phyloP scores from a whole-genome alignment of 2,888 invertebrate species.

The Pyralis farinalis region DNA sequence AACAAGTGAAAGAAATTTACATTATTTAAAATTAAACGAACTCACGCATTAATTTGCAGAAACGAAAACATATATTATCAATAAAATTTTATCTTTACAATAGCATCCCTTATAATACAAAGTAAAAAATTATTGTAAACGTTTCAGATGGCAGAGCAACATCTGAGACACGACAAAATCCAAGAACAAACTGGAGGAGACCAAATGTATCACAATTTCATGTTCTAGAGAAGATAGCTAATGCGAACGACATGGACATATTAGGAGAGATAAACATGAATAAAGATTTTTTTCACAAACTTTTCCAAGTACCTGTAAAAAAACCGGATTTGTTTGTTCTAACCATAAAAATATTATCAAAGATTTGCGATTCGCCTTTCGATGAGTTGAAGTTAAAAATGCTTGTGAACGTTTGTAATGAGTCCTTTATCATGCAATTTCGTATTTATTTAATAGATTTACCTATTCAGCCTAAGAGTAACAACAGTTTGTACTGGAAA shows the following conservation, averaged over 20 bases:
- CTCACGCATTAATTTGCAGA: no score
- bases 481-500: slow-evolving; percentile 49
- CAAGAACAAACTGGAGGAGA: no score
- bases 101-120: no score
- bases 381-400: slow-evolving; percentile 48
- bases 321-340: slow-evolving; percentile 52
- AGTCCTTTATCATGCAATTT: slow-evolving; percentile 44
- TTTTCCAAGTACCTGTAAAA: slow-evolving; percentile 41
- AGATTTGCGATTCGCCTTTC: slow-evolving; percentile 52
- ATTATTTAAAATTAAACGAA: no score
- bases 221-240: slow-evolving; percentile 45
- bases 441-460: slow-evolving; percentile 53
- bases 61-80: no score
- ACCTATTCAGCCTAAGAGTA: slow-evolving; percentile 33
- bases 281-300: slow-evolving; percentile 43
- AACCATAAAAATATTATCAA: slow-evolving; percentile 55
- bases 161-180: not conserved
- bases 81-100: no score
- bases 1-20: no score
- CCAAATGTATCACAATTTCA: slow-evolving; percentile 25
- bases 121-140: no score
- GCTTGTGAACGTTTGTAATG: slow-evolving; percentile 52
- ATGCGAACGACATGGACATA: slow-evolving; percentile 45
- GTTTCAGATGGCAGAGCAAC: no score
- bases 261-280: slow-evolving; percentile 45